Conservation (phyloP, 2,113 vertebrate genomes). For the Naja naja region DNA sequence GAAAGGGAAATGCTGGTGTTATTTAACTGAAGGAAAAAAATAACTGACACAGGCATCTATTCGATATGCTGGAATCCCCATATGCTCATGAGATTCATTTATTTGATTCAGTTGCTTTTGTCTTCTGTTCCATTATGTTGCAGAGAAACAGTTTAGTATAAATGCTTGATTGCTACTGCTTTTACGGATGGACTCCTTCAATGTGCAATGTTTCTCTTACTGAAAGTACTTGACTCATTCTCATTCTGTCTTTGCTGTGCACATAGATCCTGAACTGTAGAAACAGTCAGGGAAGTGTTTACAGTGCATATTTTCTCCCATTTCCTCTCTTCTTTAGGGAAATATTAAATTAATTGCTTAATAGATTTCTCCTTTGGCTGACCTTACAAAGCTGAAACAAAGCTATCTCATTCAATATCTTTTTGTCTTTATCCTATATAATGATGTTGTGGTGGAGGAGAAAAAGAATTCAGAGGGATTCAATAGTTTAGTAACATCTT, state of each 20-base stretch:
- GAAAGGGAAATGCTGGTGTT: neutral
- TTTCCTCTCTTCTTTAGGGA: constrained; percentile 19
- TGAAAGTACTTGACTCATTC: constrained; percentile 30
- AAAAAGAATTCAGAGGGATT: constrained; percentile 11
- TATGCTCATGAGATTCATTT: constrained; percentile 45
- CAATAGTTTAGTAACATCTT: constrained; percentile 31
- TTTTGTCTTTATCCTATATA: neutral
- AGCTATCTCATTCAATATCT: neutral
- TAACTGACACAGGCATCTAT: constrained; percentile 29
- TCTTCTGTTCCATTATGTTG: constrained; percentile 32
- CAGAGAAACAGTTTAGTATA: constrained; percentile 43
- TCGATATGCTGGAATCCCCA: constrained; percentile 26
- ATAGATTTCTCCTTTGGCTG: constrained; percentile 9
- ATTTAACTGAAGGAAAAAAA: constrained; percentile 23
- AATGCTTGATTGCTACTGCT: constrained; percentile 52
- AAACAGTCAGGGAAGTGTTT: constrained; percentile 17
- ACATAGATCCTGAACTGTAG: constrained; percentile 12
- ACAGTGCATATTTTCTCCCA: constrained; percentile 26
- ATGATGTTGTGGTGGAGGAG: neutral
- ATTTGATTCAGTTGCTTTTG: constrained; percentile 38
- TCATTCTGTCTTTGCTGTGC: constrained; percentile 35
- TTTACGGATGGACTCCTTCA: constrained; percentile 48
- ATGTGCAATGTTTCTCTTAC: constrained; percentile 39
- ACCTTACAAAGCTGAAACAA: constrained; percentile 9
- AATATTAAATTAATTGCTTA: constrained; percentile 16